Percentiles rank a stretch among this genome's conserved stretches.
Evolutionary conservation across 2,113 vertebrate genomes (phyloP).

Genomic region (Aspidoscelis tigris): DNA sequence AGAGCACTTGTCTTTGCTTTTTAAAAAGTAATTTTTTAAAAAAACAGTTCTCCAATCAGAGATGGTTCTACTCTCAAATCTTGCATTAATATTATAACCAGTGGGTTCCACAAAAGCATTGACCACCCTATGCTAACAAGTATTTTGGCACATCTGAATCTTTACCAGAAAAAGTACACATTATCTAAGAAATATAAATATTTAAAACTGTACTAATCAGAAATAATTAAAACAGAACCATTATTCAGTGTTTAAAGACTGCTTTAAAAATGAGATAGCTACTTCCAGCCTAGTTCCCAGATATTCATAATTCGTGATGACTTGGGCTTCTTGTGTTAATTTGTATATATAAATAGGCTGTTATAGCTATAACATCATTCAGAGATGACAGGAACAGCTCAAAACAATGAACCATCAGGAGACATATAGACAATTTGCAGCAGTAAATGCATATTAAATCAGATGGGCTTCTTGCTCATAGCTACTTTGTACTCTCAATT

Average conservation of each 20-base stretch:
- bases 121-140: slow-evolving; percentile 47
- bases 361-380: neutral
- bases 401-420: too few relatives aligned
- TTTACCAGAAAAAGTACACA: slow-evolving; percentile 58
- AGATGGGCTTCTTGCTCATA: too few relatives aligned
- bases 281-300: neutral
- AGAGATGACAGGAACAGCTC: neutral
- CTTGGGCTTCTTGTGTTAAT: neutral
- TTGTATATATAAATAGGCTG: neutral
- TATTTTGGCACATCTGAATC: slow-evolving; percentile 49
- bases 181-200: slow-evolving; percentile 45
- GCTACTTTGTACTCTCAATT: too few relatives aligned
- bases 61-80: slow-evolving; percentile 45
- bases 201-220: slow-evolving; percentile 39
- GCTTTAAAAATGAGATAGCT: neutral
- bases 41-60: slow-evolving; percentile 49
- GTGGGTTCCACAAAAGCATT: slow-evolving; percentile 41
- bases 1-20: slow-evolving; percentile 65
- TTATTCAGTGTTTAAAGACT: neutral
- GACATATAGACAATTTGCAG: too few relatives aligned
- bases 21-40: neutral
- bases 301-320: neutral
- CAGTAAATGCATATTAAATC: too few relatives aligned
- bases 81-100: slow-evolving; percentile 61
- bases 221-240: slow-evolving; percentile 45